Evolutionary conservation across 2,797 vertebrate genomes (phyloP).

Genomic region (Peromyscus aztecus): DNA sequence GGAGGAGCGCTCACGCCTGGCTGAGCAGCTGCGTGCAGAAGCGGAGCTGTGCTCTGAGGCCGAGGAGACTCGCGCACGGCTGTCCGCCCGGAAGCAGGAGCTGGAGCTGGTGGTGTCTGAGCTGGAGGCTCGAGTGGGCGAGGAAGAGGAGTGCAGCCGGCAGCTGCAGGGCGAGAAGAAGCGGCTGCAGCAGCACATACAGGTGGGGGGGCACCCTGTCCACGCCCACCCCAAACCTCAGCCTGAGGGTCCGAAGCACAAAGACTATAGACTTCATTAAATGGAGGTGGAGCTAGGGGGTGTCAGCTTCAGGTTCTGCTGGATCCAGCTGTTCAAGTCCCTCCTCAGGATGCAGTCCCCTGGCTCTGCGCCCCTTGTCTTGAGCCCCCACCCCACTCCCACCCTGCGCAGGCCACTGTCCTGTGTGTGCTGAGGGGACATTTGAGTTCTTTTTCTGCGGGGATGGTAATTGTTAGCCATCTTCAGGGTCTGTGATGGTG

Average conservation of each 20-base stretch:
- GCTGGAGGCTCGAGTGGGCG: slow-evolving; percentile 93
- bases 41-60: slow-evolving; percentile 95
- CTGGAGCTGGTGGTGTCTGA: slow-evolving; percentile 93
- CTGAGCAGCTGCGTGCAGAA: slow-evolving; percentile 94
- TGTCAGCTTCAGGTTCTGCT: not conserved
- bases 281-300: not conserved
- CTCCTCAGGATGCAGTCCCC: too few relatives aligned
- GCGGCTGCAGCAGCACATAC: slow-evolving; percentile 92
- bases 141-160: slow-evolving; percentile 93
- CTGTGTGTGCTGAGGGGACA: too few relatives aligned
- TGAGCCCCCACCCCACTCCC: not conserved
- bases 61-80: slow-evolving; percentile 92
- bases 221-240: not conserved
- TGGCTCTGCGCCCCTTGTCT: not conserved
- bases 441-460: not conserved
- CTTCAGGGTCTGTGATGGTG: not conserved
- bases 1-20: slow-evolving; percentile 92
- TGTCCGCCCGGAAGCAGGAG: slow-evolving; percentile 94
- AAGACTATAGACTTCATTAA: not conserved
- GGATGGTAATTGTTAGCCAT: not conserved
- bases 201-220: slow-evolving; percentile 86
- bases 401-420: not conserved
- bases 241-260: not conserved
- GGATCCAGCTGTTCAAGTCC: not conserved
- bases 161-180: slow-evolving; percentile 93